phyloP scores from a whole-genome alignment of 2,797 vertebrate species.

The Schizothorax lantsangensis region DNA sequence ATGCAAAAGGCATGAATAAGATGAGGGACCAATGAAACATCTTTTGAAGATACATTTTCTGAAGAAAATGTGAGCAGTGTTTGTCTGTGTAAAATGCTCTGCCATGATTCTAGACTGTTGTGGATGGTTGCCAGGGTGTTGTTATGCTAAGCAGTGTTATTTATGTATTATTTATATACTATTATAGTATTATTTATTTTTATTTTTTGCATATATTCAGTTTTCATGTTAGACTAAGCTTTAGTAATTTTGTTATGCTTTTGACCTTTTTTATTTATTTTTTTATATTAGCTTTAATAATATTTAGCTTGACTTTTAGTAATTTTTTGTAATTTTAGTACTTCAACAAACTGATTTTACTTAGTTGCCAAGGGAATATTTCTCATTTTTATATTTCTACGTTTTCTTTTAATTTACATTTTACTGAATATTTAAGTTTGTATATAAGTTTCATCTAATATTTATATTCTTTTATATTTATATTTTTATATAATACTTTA shows the following conservation, averaged over 20 bases:
- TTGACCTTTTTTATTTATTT: background rate
- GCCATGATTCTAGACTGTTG: background rate
- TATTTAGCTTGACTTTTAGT: background rate
- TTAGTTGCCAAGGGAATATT: background rate
- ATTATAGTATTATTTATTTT: background rate
- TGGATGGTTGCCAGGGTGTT: background rate
- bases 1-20: constrained; percentile 33
- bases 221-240: background rate
- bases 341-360: background rate
- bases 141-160: background rate
- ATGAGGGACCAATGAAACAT: constrained; percentile 19
- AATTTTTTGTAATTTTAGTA: background rate
- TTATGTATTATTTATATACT: background rate
- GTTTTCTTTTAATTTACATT: background rate
- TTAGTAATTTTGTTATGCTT: background rate
- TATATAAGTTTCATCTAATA: background rate
- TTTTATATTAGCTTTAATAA: background rate
- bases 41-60: background rate
- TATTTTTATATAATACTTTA: background rate
- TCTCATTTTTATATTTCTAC: background rate
- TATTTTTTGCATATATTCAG: background rate
- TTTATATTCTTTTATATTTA: background rate
- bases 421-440: too few relatives aligned
- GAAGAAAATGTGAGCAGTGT: background rate
- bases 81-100: background rate